Conservation (phyloP, 1,140 invertebrate genomes). For the Streblospio benedicti region DNA sequence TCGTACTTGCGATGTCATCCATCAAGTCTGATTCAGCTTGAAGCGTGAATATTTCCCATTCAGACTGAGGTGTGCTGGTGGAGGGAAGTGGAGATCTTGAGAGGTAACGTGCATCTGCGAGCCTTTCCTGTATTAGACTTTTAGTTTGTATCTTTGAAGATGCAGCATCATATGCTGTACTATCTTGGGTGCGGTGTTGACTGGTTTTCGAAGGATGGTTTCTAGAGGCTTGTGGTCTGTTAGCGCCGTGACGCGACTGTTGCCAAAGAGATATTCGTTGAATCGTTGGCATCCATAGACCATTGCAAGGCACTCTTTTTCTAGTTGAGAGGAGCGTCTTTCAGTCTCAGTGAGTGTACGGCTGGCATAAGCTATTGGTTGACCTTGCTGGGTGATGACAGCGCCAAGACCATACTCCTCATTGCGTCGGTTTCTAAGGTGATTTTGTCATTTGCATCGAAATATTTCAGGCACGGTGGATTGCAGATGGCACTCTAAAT, state of each 20-base stretch:
- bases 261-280: slow-evolving; percentile 40
- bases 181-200: slow-evolving; percentile 37
- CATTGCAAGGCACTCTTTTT: slow-evolving; percentile 49
- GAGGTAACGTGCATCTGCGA: no score
- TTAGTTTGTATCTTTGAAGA: slow-evolving; percentile 45
- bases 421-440: slow-evolving; percentile 26
- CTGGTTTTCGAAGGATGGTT: slow-evolving; percentile 40
- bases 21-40: no score
- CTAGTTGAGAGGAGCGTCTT: slow-evolving; percentile 48
- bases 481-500: slow-evolving; percentile 19
- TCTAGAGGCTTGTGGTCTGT: slow-evolving; percentile 41
- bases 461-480: slow-evolving; percentile 24
- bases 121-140: no score
- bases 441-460: slow-evolving; percentile 21
- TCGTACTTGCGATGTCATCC: no score
- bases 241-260: slow-evolving; percentile 17
- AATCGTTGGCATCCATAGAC: slow-evolving; percentile 45
- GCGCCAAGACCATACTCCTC: slow-evolving; percentile 38
- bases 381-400: slow-evolving; percentile 44
- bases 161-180: slow-evolving; percentile 46
- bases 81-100: no score
- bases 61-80: no score
- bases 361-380: slow-evolving; percentile 44
- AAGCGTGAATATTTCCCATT: no score
- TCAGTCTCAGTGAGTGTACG: slow-evolving; percentile 41